Evolutionary conservation across 2,888 invertebrate genomes (phyloP), one percentile per base, ranked within the genome.

Genomic region (Drosophila macrospina): DNA sequence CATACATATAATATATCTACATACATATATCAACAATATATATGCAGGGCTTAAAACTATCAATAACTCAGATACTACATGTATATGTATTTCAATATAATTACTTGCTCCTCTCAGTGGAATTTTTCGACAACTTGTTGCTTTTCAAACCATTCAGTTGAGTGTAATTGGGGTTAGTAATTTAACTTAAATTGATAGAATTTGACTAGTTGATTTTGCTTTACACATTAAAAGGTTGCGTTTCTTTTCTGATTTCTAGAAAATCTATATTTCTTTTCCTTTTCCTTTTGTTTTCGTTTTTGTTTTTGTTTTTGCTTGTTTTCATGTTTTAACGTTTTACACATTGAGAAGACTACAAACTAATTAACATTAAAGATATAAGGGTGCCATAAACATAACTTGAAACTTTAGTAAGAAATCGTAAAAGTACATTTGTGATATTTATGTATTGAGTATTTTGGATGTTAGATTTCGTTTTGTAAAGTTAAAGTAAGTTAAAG

Each of bases 121-220:
- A 44, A 59, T 59, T 72, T 77, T 24, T 62, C 60, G 63, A 74
- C 61, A 74, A 55, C 24, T 37, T 42, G 42, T 39, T 60, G 48
- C 70, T 64, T 63, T 65, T 41, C 68, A 69, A 54, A 42, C 39
- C 52, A 64, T 83, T 51, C 45, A 67, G 52, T 68, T 89, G 89
- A 87, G 89, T 89, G 89, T 83, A 85, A 73, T 80, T 89, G 60
- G 75, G 86, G 81, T 83, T 79, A 79, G 82, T 89, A 89, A 50
- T 61, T 89, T 78, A 77, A 75, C 87, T 90, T 90, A 89, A 63
- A 62, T 78, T 80, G 85, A 86, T 69, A 79, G 74, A 89, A 90
- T 91, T 91, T 91, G 90, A 90, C 90, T 90, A 90, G 90, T 89
- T 90, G 86, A 89, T 89, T 91, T 89, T 91, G 83, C 87, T 88